Evolutionary conservation across 2,113 vertebrate genomes (phyloP).

Genomic region (Cryptomyrus ogoouensis): DNA sequence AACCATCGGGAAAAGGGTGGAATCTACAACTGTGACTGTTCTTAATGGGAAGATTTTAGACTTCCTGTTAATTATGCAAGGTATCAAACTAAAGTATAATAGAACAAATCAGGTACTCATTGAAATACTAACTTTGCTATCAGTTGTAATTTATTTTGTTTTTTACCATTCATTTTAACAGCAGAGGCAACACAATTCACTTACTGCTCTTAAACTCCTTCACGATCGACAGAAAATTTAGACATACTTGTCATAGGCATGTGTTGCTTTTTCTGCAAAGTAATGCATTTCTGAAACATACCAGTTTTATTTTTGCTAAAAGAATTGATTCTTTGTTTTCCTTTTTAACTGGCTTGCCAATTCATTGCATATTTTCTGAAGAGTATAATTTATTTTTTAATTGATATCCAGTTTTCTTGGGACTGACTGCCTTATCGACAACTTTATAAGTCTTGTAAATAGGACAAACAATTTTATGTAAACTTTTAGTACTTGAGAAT

Average conservation of each 20-base stretch:
- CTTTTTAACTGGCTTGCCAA: constrained; percentile 32
- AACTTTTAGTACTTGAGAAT: constrained; percentile 33
- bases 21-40: constrained; percentile 62
- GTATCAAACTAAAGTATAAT: constrained; percentile 51
- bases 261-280: constrained; percentile 38
- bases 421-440: constrained; percentile 45
- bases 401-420: constrained; percentile 48
- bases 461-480: constrained; percentile 31
- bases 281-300: constrained; percentile 43
- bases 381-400: constrained; percentile 62
- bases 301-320: constrained; percentile 49
- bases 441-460: constrained; percentile 44
- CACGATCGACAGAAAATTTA: constrained; percentile 28
- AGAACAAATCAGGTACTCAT: constrained; percentile 67
- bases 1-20: constrained; percentile 38
- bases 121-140: constrained; percentile 53
- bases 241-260: constrained; percentile 22
- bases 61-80: constrained; percentile 62
- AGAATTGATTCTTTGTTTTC: constrained; percentile 38
- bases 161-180: constrained; percentile 35
- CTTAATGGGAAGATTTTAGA: constrained; percentile 40
- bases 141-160: constrained; percentile 69
- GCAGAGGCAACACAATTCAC: constrained; percentile 41
- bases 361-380: constrained; percentile 44
- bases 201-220: constrained; percentile 42